Conservation (phyloP, 2,113 vertebrate species). For the Pristiophorus japonicus region DNA sequence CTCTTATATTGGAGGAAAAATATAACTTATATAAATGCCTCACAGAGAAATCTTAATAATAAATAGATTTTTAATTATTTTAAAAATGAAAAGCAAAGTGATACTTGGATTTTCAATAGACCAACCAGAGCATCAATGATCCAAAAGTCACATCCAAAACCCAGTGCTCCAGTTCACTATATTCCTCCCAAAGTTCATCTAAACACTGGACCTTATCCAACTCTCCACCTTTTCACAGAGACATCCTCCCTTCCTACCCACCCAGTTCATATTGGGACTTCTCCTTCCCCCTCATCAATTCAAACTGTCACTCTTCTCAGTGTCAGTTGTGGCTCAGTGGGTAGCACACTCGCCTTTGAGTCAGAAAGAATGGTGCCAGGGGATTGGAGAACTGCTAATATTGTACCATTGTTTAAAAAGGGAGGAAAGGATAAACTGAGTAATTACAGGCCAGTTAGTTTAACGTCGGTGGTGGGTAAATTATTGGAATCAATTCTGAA, state of each 20-base stretch:
- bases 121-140: not conserved
- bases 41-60: not conserved
- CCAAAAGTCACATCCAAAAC: not conserved
- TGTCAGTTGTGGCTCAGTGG: no score
- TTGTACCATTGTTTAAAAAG: no score
- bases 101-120: not conserved
- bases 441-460: no score
- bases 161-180: not conserved
- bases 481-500: no score
- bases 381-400: no score
- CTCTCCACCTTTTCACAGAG: not conserved
- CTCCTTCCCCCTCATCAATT: not conserved
- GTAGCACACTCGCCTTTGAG: no score
- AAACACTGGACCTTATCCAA: not conserved
- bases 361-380: no score
- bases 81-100: not conserved
- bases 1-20: not conserved
- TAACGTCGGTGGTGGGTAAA: no score
- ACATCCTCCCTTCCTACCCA: not conserved
- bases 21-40: not conserved
- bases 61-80: not conserved
- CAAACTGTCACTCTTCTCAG: not conserved
- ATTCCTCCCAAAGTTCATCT: not conserved
- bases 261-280: not conserved
- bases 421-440: no score